phyloP scores from a whole-genome alignment of 2,113 vertebrate genomes.

The Monarcha castaneiventris region DNA sequence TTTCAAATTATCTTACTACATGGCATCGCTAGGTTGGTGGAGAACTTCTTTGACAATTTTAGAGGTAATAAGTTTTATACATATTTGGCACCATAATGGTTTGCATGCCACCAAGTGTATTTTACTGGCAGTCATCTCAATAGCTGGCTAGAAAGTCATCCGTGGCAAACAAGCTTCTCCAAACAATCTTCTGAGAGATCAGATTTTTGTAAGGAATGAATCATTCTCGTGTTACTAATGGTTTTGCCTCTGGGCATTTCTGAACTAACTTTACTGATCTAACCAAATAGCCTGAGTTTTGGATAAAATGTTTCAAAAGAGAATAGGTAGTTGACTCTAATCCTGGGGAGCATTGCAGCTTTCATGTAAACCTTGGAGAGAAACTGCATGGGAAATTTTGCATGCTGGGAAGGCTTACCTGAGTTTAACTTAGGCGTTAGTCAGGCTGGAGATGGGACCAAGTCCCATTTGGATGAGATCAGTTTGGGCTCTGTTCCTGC shows the following conservation, averaged over 20 bases:
- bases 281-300: background rate
- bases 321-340: background rate
- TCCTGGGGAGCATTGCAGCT: background rate
- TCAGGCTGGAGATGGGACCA: background rate
- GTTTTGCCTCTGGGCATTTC: background rate
- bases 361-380: background rate
- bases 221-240: background rate
- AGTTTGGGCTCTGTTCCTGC: background rate
- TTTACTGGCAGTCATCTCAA: background rate
- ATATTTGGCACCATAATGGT: background rate
- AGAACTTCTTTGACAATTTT: background rate
- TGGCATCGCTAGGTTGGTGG: background rate
- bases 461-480: background rate
- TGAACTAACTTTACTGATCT: background rate
- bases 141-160: background rate
- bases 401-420: background rate
- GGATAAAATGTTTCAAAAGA: background rate
- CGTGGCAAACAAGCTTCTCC: background rate
- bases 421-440: background rate
- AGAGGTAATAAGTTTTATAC: background rate
- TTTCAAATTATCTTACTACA: background rate
- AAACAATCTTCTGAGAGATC: background rate
- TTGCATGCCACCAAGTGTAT: background rate
- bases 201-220: background rate
- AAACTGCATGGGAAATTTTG: background rate